phyloP scores from a whole-genome alignment of 2,797 vertebrate genomes.

The Agapornis canus region DNA sequence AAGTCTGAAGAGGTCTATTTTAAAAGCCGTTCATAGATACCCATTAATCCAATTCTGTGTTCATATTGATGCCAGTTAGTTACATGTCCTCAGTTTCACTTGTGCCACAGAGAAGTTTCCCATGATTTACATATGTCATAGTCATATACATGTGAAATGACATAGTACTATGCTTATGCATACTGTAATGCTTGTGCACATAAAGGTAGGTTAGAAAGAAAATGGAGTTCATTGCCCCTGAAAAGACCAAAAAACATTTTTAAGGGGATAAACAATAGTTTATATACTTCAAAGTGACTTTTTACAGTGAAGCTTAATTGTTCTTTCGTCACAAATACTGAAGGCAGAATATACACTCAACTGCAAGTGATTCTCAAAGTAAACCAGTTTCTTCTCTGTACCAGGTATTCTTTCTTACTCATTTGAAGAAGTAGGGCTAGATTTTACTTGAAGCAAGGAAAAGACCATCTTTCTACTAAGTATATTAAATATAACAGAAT shows the following conservation, averaged over 20 bases:
- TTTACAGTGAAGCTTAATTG: not conserved
- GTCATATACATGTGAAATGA: not conserved
- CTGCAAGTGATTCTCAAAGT: not conserved
- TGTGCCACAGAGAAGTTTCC: not conserved
- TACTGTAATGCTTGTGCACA: not conserved
- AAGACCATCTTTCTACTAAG: not conserved
- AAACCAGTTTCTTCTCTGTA: not conserved
- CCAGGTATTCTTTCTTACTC: not conserved
- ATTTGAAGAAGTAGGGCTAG: not conserved
- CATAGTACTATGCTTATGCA: not conserved
- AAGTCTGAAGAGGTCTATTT: not conserved
- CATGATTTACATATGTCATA: not conserved
- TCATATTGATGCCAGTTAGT: not conserved
- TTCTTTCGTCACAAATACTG: not conserved
- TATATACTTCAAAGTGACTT: not conserved
- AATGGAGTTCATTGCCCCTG: not conserved
- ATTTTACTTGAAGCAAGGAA: not conserved
- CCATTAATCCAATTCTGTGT: not conserved
- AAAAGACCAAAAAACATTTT: not conserved
- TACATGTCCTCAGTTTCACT: not conserved
- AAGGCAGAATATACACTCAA: not conserved
- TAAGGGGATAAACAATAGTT: not conserved
- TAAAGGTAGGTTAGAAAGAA: not conserved
- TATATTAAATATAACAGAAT: not conserved
- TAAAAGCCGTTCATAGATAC: not conserved